A percentile compares a stretch with the other conserved stretches of the same genome.
Conservation (phyloP, 2,113 vertebrate species). For the Myodes glareolus region DNA sequence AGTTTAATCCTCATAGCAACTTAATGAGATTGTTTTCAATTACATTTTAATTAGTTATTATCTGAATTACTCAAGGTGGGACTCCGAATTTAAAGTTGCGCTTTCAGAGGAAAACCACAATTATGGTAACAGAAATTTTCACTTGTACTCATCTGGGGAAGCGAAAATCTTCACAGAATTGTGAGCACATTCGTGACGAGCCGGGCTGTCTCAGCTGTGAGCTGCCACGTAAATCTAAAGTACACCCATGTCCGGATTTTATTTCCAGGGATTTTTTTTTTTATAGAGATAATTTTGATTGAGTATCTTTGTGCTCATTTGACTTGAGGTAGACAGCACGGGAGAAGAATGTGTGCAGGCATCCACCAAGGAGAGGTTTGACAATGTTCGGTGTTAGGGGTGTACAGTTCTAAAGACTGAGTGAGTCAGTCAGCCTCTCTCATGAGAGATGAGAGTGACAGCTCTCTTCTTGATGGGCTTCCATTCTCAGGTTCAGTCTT, state of each 20-base stretch:
- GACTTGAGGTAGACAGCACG: background rate
- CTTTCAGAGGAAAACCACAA: slow-evolving; percentile 4
- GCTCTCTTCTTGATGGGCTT: background rate
- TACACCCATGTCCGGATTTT: background rate
- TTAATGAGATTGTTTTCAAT: slow-evolving; percentile 2
- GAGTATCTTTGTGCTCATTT: slow-evolving; percentile 14
- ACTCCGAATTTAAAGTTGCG: slow-evolving; percentile 27
- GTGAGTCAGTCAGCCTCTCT: background rate
- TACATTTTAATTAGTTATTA: slow-evolving; percentile 23
- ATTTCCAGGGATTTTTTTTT: slow-evolving; percentile 5
- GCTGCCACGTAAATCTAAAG: background rate
- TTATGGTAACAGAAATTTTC: slow-evolving; percentile 33
- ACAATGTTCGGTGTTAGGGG: background rate
- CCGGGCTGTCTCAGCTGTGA: background rate
- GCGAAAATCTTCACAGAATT: slow-evolving; percentile 14
- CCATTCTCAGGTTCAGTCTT: background rate
- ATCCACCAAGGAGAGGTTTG: background rate
- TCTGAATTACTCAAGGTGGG: background rate
- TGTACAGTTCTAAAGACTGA: background rate
- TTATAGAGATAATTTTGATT: background rate
- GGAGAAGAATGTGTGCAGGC: background rate
- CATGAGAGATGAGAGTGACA: background rate
- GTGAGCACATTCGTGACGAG: background rate
- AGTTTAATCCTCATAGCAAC: slow-evolving; percentile 32
- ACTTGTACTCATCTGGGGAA: background rate